These are phyloP conservation scores for Lepidothrix coronata DNA, from an alignment of 2,113 vertebrate genomes.

Conservation along the genomic window DNA sequence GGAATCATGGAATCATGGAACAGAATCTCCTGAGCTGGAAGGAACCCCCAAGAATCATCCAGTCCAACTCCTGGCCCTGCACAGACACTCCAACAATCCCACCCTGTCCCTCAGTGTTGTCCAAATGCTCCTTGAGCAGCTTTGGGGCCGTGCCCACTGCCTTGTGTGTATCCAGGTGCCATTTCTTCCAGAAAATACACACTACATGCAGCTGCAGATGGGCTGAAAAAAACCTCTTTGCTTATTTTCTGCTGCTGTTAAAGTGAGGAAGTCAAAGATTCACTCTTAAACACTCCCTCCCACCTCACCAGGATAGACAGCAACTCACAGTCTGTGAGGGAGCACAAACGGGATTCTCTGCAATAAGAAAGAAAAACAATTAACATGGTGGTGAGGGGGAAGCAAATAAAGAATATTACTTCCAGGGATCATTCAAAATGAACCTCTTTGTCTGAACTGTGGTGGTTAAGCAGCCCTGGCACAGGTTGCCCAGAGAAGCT, in stretches of 20 bases:
- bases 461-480: neutral
- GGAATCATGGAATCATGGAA: neutral
- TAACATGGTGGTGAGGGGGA: neutral
- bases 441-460: neutral
- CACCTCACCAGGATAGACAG: accelerated
- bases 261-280: neutral
- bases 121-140: neutral
- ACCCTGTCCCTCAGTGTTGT: neutral
- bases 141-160: neutral
- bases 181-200: neutral
- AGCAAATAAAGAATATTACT: neutral
- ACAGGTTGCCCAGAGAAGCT: neutral
- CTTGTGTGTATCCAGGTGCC: neutral
- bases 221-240: neutral
- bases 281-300: neutral
- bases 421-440: neutral
- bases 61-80: neutral
- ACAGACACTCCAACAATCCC: neutral
- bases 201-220: neutral
- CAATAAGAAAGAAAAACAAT: neutral
- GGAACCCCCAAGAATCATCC: neutral
- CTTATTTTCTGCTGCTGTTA: neutral
- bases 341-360: neutral
- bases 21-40: neutral
- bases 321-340: neutral